These are phyloP conservation scores for Uria aalge DNA, from an alignment of 2,113 vertebrate species.

Conservation along the genomic window DNA sequence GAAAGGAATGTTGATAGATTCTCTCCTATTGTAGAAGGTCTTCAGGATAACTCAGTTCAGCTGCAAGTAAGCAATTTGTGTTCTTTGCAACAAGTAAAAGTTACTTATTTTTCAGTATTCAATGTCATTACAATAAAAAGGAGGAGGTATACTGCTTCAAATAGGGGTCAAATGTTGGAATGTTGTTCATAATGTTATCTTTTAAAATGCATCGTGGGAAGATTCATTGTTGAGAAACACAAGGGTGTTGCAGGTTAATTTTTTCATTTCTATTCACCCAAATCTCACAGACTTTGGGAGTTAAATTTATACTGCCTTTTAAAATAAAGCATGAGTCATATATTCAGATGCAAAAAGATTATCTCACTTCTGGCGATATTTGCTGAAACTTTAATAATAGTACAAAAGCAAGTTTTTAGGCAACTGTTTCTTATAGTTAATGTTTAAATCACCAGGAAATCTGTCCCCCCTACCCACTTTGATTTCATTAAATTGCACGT, in stretches of 20 bases:
- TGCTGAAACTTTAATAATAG: background rate
- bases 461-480: background rate
- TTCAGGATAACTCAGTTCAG: slow-evolving; percentile 87
- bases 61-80: slow-evolving; percentile 83
- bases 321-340: background rate
- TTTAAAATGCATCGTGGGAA: background rate
- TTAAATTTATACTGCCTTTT: background rate
- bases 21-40: slow-evolving; percentile 90
- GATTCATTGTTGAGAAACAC: background rate
- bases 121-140: background rate
- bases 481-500: background rate
- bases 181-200: background rate
- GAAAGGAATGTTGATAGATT: slow-evolving; percentile 85
- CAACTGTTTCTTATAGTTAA: background rate
- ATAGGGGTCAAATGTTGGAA: background rate
- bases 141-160: background rate
- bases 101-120: background rate
- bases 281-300: background rate
- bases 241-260: background rate
- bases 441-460: background rate
- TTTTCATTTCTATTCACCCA: background rate
- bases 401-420: background rate
- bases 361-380: background rate
- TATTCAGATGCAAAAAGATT: background rate
- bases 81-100: background rate